Evolutionary conservation across 2,888 invertebrate genomes (phyloP).

Genomic region (Nymphalis polychloros): DNA sequence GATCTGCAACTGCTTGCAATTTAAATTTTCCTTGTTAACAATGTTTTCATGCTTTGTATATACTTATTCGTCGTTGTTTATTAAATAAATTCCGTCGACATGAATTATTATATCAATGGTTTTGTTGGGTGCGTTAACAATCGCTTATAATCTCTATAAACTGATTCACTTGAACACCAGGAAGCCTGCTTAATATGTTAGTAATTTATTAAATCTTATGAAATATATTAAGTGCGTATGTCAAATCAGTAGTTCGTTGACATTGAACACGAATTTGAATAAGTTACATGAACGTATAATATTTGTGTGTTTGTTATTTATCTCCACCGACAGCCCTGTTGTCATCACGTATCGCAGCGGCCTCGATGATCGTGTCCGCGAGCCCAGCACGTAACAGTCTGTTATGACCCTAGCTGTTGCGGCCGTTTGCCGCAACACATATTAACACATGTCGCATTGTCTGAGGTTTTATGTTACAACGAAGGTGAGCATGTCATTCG

Average conservation of each 20-base stretch:
- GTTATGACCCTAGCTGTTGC: constrained; percentile 19
- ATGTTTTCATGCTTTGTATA: not conserved
- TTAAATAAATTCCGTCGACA: not conserved
- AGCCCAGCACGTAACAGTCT: constrained; percentile 26
- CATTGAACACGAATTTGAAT: too few relatives aligned
- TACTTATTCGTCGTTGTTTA: not conserved
- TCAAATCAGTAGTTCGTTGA: not conserved
- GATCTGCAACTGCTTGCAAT: not conserved
- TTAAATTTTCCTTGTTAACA: not conserved
- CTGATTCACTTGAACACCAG: not conserved
- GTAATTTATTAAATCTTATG: not conserved
- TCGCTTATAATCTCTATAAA: not conserved
- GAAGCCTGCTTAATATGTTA: not conserved
- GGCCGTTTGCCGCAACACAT: constrained; percentile 17
- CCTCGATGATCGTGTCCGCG: constrained; percentile 31
- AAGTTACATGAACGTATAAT: not conserved
- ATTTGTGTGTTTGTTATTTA: not conserved
- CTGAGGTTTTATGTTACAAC: constrained; percentile 21
- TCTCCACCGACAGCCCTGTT: constrained; percentile 29
- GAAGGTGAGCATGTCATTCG: not conserved
- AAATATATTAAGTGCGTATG: not conserved
- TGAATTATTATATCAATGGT: constrained; percentile 1
- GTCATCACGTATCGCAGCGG: constrained; percentile 31
- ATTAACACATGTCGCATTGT: constrained; percentile 34
- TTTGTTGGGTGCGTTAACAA: not conserved